Conservation (phyloP, 2,113 vertebrate species). For the Capreolus pygargus region DNA sequence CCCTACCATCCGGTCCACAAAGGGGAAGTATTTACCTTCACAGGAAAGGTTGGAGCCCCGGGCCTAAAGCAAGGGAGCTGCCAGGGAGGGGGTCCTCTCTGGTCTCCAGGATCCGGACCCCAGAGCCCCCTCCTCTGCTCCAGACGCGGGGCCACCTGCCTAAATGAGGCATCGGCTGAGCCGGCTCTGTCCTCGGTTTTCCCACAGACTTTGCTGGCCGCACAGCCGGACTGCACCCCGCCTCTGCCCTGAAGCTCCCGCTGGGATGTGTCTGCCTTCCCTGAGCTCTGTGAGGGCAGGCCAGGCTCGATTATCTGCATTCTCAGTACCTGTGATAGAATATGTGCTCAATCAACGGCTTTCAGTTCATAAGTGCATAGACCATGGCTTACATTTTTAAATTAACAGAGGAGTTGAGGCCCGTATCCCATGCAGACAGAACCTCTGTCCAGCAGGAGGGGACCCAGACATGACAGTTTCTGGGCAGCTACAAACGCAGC, state of each 20-base stretch:
- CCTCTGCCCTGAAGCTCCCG: not conserved
- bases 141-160: fast-evolving
- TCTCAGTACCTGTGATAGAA: not conserved
- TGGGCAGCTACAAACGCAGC: not conserved
- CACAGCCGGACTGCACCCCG: not conserved
- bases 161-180: fast-evolving
- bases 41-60: not conserved
- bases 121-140: fast-evolving
- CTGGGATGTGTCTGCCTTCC: not conserved
- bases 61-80: not conserved
- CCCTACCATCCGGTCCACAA: not conserved
- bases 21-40: not conserved
- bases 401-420: not conserved
- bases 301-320: not conserved
- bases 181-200: not conserved
- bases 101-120: not conserved
- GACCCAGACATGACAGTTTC: not conserved
- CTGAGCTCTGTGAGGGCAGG: not conserved
- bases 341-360: not conserved
- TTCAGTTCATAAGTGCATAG: not conserved
- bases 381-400: not conserved
- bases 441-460: not conserved
- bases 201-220: not conserved
- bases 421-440: not conserved
- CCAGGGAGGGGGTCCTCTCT: not conserved